These are phyloP conservation scores for Sebastes itinus DNA, from an alignment of 2,797 vertebrate species.

Conservation along the genomic window DNA sequence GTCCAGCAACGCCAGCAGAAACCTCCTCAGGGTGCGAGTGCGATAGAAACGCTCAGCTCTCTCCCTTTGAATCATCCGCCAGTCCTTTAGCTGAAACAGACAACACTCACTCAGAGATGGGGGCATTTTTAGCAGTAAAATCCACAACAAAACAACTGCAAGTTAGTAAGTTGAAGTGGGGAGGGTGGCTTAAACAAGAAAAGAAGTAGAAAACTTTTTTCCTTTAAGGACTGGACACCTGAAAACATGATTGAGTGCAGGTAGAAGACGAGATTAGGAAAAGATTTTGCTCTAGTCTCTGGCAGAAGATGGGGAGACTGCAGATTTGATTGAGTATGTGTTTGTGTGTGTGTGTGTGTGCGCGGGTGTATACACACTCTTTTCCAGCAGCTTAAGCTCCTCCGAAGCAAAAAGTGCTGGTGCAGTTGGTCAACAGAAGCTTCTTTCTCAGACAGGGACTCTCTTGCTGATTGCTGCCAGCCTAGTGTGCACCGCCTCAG, in stretches of 20 bases:
- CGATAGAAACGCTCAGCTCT: conserved; percentile 68
- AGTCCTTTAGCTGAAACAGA: conserved; percentile 79
- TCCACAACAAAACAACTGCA: not conserved
- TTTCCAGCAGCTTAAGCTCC: conserved; percentile 84
- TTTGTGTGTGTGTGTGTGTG: not conserved
- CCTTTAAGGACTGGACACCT: not conserved
- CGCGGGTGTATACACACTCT: conserved; percentile 77
- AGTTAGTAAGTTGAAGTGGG: not conserved
- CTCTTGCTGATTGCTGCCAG: conserved; percentile 82
- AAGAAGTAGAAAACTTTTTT: not conserved
- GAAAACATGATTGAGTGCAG: conserved; percentile 10
- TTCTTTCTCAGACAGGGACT: conserved; percentile 73
- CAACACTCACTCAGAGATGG: not conserved
- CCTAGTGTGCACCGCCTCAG: conserved; percentile 80
- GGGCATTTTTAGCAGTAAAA: not conserved
- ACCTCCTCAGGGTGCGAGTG: conserved; percentile 78
- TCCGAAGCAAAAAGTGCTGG: conserved; percentile 78
- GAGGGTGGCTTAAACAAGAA: not conserved
- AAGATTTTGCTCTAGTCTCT: conserved; percentile 12
- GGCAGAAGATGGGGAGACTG: not conserved
- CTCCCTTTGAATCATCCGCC: conserved; percentile 73
- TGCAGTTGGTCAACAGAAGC: conserved; percentile 81
- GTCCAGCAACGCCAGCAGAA: conserved; percentile 83
- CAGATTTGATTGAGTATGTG: not conserved
- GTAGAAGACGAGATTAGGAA: conserved; percentile 16